Base-by-base conservation (phyloP, 2,888 invertebrate genomes). In the Philonicus albiceps region DNA sequence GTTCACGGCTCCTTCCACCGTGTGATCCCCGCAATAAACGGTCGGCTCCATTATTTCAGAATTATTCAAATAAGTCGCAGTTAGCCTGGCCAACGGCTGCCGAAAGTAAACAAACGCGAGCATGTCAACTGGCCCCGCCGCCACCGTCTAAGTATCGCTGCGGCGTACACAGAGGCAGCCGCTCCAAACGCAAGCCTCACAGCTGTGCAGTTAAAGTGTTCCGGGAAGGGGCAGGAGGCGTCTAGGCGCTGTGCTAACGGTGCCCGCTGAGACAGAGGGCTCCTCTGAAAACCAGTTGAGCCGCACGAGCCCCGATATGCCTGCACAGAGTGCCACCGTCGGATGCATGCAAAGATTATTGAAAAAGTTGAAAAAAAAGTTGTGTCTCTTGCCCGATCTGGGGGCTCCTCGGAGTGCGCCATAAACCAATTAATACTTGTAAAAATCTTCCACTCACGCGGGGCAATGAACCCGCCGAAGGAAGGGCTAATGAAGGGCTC, bases 231-330 rank as follows among this genome's bases (percentile, higher is more conserved):
- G 72, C 72, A 11, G 22, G 22, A 16, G 72, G 2, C 72, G 1
- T 16, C 13, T 30, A 73, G 19, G 75, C 34, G 7, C 34, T 30
- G n/a, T 75, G 19, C 6, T 75, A 74, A 74, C 34, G 22, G 43
- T 43, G 49, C 7, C 64, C 64, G 27, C 22, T 11, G 64, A 3
- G 27, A 27, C 64, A 13, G 27, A 22, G 64, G 64, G 64, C 22
- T 49, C 53, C 22, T 64, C 4, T n/a, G 30, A 49, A 78, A 78
- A 78, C 78, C 78, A 78, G 78, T 78, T 78, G 78, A 30, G 37
- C 49, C 49, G 27, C 78, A 78, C 40, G 43, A 40, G 49, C n/a
- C 11, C 40, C 34, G 49, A 78, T 16, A 49, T 78, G 78, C 27
- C 78, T 43, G 8, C 43, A 27, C 76, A 16, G n/a, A n/a, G 22